Evolutionary conservation across 2,797 vertebrate genomes (phyloP), one percentile per base, ranked within the genome.

Genomic region (Anabas testudineus): DNA sequence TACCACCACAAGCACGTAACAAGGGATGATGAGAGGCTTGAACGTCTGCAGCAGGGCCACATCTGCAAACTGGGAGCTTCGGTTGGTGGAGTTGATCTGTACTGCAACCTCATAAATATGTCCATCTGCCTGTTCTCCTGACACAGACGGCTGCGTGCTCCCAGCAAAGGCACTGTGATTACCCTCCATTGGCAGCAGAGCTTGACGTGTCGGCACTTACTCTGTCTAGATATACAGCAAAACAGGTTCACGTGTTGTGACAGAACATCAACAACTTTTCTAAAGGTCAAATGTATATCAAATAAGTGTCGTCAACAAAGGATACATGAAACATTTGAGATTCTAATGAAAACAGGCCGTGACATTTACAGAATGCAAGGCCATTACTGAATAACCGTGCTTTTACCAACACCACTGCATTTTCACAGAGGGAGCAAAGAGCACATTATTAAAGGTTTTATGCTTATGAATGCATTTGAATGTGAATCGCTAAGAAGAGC

Each of bases 1-100:
- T 10, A 92, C 54, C 48, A 94, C 90, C 26, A 97, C 93, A 0
- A 95, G 63, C 0, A 84, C 76, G 2, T 96, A 97, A 15, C 93
- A 92, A 28, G 93, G 91, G 52, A 94, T 88, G 73, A 94, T 93
- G 55, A 94, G 88, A 0, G 88, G 87, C 76, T 93, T 93, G 77
- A 93, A 92, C 0, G 71, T 83, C 80, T 91, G 93, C 67, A 94
- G 87, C 69, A 93, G 74, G 14, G 86, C 91, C 74, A 94, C 93
- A 0, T 92, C 93, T 16, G 90, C 92, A 64, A 94, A 94, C 75
- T 84, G 88, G 58, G 87, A 88, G 81, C 76, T 93, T 82, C 7
- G 87, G 76, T 92, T 92, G 70, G 71, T 66, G 24, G 91, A 88
- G 82, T 53, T 60, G 74, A 78, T 92, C 71, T 86, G 88, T 1